Percentiles rank a stretch among this genome's conserved stretches.
These are phyloP conservation scores for Drosophila cognata DNA, from an alignment of 2,888 invertebrate genomes.

Conservation along the genomic window DNA sequence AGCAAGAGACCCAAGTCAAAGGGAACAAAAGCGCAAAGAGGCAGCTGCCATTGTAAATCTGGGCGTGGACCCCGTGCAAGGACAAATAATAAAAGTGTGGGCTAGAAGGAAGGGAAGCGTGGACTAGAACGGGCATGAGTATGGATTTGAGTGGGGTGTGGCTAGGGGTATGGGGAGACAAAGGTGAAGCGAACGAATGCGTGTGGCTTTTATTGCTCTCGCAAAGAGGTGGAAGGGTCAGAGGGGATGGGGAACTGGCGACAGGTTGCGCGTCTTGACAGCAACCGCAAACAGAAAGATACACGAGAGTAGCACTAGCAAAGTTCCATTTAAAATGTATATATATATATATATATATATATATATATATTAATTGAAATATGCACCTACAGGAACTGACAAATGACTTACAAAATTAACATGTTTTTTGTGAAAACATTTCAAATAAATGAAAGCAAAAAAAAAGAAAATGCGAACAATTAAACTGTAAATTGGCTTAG, in stretches of 20 bases:
- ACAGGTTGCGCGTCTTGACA: slow-evolving; percentile 74
- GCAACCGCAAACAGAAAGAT: slow-evolving; percentile 28
- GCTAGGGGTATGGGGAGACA: background rate
- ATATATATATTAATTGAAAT: slow-evolving; percentile 27
- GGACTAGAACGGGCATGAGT: background rate
- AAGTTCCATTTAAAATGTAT: slow-evolving; percentile 24
- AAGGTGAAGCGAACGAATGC: slow-evolving; percentile 63
- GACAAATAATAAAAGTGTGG: slow-evolving; percentile 11
- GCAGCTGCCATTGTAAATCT: slow-evolving; percentile 47
- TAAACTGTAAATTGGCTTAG: background rate
- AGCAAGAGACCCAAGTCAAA: slow-evolving; percentile 40
- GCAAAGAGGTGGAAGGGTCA: slow-evolving; percentile 25
- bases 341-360: slow-evolving; percentile 9
- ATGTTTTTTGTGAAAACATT: background rate
- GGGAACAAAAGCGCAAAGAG: slow-evolving; percentile 48
- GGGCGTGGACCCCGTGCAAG: slow-evolving; percentile 43
- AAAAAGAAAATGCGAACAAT: background rate
- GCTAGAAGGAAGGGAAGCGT: background rate
- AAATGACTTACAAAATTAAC: background rate
- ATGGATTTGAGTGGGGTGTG: slow-evolving; percentile 4
- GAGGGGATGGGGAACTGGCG: slow-evolving; percentile 51
- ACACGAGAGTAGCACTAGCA: slow-evolving; percentile 37
- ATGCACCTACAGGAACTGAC: background rate
- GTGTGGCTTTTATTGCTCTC: slow-evolving; percentile 74
- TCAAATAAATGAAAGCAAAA: background rate